These are phyloP conservation scores for Cinara cedri DNA, from an alignment of 2,888 invertebrate species.

Conservation along the genomic window DNA sequence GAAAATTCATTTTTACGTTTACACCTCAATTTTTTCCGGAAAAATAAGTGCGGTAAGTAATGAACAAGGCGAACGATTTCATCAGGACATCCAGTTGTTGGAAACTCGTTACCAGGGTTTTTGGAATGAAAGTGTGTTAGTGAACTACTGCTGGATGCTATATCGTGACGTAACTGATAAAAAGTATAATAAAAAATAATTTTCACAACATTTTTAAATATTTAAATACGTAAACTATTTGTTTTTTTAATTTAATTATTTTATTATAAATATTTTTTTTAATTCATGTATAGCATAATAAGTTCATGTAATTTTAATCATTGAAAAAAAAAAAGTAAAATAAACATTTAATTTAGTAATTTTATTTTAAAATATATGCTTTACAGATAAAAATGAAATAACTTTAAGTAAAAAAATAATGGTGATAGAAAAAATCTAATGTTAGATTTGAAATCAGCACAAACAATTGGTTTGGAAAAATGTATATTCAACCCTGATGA, in stretches of 20 bases:
- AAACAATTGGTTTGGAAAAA: not conserved
- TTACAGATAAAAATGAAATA: not conserved
- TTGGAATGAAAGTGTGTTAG: slow-evolving; percentile 13
- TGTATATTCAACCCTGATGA: not conserved
- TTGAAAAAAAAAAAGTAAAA: not conserved
- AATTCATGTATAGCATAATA: not conserved
- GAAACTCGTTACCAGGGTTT: not conserved
- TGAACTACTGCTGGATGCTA: slow-evolving; percentile 14
- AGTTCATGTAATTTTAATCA: slow-evolving; percentile 9
- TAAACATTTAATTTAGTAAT: not conserved
- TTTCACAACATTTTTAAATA: slow-evolving; percentile 12
- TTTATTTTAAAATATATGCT: not conserved
- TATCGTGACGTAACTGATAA: not conserved
- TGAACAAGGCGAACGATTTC: not conserved
- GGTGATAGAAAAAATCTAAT: no score
- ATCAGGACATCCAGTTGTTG: not conserved
- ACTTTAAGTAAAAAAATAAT: slow-evolving; percentile 9
- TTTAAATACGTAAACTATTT: not conserved
- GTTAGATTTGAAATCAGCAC: not conserved
- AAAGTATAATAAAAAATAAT: slow-evolving; percentile 1
- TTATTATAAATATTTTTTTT: not conserved
- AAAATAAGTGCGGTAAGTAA: not conserved
- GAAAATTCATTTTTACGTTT: slow-evolving; percentile 61
- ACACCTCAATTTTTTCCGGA: not conserved
- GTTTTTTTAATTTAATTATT: slow-evolving; percentile 3